Evolutionary conservation across 2,113 vertebrate genomes (phyloP), one percentile per base, ranked within the genome.

Genomic region (Pavo muticus): DNA sequence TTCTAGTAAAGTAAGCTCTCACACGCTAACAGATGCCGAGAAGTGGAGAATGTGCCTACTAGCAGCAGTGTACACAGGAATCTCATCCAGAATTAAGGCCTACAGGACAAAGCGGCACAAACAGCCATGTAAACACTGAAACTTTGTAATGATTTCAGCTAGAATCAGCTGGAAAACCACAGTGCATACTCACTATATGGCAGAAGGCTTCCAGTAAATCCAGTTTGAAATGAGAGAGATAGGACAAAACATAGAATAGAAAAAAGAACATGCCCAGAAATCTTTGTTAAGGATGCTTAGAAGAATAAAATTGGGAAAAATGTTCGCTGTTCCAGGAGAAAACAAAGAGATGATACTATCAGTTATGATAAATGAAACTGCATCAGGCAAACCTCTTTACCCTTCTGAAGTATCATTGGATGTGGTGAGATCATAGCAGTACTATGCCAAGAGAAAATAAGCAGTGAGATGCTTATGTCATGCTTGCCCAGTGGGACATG

Each of bases 401-500:
- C 18, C 39, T 23, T 90, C 19, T 47, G 45, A 91, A 82, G 15
- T 75, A 61, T 6, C 13, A 52, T 2, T 15, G 37, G 23, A 48
- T 44, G n/a, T 6, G 19, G 27, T 25, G 23, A 56, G 75, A 73
- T 67, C 60, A 59, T 40, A 87, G 63, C 1, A 37, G 30, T 18
- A 29, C 54, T 76, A n/a, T 19, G 68, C 24, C 48, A 80, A 45
- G 48, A 90, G 48, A 79, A 93, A 76, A 54, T 6, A 63, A 88
- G n/a, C 78, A 83, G 27, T 2, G 60, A 70, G 50, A 35, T 54
- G 21, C 8, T 67, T 14, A 12, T 1, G 1, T 37, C 68, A 50
- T 56, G 57, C 12, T 15, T 24, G 25, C 8, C 0, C 17, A 47
- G 54, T 11, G 37, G 63, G 13, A 17, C 9, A 19, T 0, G 0